phyloP scores from a whole-genome alignment of 2,797 vertebrate species.

The Myotis findleyi region DNA sequence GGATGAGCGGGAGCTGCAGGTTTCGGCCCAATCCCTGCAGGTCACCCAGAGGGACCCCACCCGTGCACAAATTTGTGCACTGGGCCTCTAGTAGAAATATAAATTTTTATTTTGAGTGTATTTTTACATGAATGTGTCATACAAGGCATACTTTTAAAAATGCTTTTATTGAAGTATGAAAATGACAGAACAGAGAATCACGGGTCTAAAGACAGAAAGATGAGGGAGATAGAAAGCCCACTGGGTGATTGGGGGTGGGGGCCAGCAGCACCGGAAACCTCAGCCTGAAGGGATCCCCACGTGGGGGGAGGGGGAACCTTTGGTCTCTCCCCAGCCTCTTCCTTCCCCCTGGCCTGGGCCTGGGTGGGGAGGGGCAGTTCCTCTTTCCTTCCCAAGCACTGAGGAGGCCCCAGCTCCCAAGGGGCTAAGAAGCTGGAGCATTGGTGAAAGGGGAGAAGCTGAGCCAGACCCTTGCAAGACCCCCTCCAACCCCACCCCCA shows the following conservation, averaged over 20 bases:
- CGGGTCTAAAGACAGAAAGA: slow-evolving; percentile 64
- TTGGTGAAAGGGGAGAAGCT: slow-evolving; percentile 9
- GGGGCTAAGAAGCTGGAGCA: slow-evolving; percentile 65
- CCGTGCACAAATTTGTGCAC: too few relatives aligned
- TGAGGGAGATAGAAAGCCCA: slow-evolving; percentile 60
- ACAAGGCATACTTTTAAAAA: neutral
- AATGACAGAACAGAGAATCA: slow-evolving; percentile 49
- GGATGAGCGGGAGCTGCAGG: too few relatives aligned
- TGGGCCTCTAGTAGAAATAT: neutral
- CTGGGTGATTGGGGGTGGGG: neutral
- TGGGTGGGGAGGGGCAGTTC: slow-evolving; percentile 72
- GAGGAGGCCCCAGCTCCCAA: slow-evolving; percentile 58
- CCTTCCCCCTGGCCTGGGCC: slow-evolving; percentile 79
- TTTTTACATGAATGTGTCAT: slow-evolving; percentile 46
- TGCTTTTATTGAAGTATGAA: neutral
- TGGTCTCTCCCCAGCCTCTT: slow-evolving; percentile 79
- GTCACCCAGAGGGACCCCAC: too few relatives aligned
- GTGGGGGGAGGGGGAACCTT: slow-evolving; percentile 64
- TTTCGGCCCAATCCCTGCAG: too few relatives aligned
- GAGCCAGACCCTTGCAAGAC: neutral
- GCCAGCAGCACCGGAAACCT: slow-evolving; percentile 61
- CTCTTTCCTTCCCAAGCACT: slow-evolving; percentile 66
- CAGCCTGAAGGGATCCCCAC: slow-evolving; percentile 75
- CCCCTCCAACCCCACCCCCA: neutral
- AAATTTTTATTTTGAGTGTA: slow-evolving; percentile 42